Evolutionary conservation across 2,113 vertebrate species (phyloP).

Genomic region (Morphnarchus princeps): DNA sequence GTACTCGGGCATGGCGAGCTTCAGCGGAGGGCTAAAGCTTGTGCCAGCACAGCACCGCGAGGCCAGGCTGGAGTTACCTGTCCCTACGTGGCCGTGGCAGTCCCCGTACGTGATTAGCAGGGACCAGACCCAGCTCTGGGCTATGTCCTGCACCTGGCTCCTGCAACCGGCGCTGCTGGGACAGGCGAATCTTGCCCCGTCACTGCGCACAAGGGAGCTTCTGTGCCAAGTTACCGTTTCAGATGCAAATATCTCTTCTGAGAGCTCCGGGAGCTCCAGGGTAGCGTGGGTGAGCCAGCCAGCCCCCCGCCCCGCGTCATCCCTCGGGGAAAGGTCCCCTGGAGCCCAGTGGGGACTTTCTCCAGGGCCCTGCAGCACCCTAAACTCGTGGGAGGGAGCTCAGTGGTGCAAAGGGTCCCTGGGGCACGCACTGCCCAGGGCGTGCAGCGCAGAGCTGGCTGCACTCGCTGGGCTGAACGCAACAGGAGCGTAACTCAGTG

Average conservation of each 20-base stretch:
- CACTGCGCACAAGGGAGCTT: background rate
- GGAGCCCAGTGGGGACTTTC: background rate
- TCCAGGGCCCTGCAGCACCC: background rate
- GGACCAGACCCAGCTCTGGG: background rate
- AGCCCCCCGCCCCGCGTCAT: background rate
- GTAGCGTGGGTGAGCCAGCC: background rate
- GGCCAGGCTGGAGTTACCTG: background rate
- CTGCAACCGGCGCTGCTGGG: background rate
- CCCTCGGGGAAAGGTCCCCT: background rate
- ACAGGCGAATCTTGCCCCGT: background rate
- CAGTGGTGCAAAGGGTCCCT: background rate
- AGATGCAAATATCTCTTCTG: background rate
- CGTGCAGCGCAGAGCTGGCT: background rate
- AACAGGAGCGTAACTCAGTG: background rate
- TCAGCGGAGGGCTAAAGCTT: background rate
- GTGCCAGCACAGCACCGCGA: fast-evolving
- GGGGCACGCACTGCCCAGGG: background rate
- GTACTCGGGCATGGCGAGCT: fast-evolving
- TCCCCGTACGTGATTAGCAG: no score
- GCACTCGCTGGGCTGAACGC: background rate
- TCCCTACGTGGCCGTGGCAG: background rate
- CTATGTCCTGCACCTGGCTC: background rate
- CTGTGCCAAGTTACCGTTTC: background rate
- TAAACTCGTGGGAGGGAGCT: background rate
- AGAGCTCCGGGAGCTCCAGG: background rate